phyloP scores from a whole-genome alignment of 2,797 vertebrate species.

The Ceryle rudis region DNA sequence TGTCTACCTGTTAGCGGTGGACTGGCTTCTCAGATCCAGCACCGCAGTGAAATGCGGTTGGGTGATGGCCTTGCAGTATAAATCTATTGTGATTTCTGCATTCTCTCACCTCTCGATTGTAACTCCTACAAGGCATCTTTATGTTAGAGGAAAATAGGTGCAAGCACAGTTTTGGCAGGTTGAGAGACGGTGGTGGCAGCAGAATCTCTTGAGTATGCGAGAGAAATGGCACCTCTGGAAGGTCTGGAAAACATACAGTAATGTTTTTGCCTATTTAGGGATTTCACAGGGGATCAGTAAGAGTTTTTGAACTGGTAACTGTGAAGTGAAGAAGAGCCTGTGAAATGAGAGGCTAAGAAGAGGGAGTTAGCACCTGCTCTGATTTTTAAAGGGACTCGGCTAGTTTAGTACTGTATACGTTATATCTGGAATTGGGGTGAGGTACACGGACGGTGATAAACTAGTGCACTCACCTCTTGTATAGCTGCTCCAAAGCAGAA shows the following conservation, averaged over 20 bases:
- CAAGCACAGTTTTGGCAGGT: neutral
- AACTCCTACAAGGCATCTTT: slow-evolving; percentile 6
- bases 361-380: neutral
- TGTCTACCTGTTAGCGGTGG: neutral
- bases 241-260: neutral
- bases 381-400: neutral
- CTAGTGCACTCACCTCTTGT: neutral
- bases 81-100: neutral
- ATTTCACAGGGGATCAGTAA: slow-evolving; percentile 7
- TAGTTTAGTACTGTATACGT: neutral
- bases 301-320: neutral
- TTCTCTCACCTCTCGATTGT: neutral
- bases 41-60: neutral
- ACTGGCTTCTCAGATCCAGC: neutral
- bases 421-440: neutral
- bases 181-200: neutral
- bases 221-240: neutral
- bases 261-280: neutral
- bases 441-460: neutral
- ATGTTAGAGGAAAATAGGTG: neutral
- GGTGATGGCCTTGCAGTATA: neutral
- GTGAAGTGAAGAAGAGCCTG: neutral
- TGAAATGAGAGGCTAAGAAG: neutral
- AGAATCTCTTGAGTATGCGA: neutral
- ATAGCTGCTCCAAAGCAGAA: neutral